Conservation (phyloP, 2,888 invertebrate species). For the Tromatobia lineatoria region DNA sequence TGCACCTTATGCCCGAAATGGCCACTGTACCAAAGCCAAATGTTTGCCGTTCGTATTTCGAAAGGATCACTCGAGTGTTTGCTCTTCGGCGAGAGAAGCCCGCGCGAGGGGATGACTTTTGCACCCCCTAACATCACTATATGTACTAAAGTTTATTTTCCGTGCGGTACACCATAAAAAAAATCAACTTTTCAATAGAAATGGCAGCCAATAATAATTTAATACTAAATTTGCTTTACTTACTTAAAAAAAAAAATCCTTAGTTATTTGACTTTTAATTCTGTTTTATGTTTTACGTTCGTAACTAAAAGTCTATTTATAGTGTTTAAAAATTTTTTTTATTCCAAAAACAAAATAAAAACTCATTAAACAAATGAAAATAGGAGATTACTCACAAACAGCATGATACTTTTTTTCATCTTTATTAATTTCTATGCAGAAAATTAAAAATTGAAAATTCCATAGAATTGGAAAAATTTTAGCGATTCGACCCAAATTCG, state of each 20-base stretch:
- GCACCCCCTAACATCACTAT: slow-evolving; percentile 50
- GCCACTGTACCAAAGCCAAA: slow-evolving; percentile 14
- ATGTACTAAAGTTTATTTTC: background rate
- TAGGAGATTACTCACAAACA: too few relatives aligned
- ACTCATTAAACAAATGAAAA: too few relatives aligned
- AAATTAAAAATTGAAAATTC: too few relatives aligned
- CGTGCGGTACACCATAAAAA: background rate
- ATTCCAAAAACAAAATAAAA: too few relatives aligned
- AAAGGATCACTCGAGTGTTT: slow-evolving; percentile 70
- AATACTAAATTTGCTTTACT: slow-evolving; percentile 3
- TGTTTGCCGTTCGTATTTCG: slow-evolving; percentile 68
- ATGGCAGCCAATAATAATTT: slow-evolving; percentile 11
- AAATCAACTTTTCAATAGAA: slow-evolving; percentile 16
- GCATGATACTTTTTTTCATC: too few relatives aligned
- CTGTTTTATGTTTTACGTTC: too few relatives aligned
- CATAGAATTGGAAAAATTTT: too few relatives aligned
- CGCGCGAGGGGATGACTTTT: slow-evolving; percentile 60
- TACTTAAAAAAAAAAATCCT: background rate
- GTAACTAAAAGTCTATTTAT: too few relatives aligned
- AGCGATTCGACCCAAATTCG: too few relatives aligned
- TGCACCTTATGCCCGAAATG: slow-evolving; percentile 37
- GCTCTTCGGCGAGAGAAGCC: slow-evolving; percentile 46
- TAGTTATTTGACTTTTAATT: too few relatives aligned
- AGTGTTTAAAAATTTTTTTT: too few relatives aligned
- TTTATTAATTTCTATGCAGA: too few relatives aligned